These are phyloP conservation scores for Dromius quadrimaculatus DNA, from an alignment of 2,888 invertebrate genomes.

Conservation along the genomic window DNA sequence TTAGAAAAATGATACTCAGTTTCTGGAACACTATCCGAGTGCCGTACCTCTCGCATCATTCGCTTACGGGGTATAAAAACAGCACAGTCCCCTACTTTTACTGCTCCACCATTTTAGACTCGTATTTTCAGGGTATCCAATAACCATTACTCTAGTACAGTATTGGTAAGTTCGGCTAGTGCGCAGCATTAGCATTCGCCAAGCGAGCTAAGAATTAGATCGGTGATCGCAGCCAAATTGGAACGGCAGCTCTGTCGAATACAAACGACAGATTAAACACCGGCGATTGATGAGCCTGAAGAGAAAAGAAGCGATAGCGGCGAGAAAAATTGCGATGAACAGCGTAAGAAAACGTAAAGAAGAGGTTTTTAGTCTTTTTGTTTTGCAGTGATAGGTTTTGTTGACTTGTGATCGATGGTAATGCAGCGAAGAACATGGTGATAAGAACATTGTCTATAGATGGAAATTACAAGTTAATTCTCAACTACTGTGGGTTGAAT, in stretches of 20 bases:
- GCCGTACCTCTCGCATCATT: not conserved
- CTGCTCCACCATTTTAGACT: not conserved
- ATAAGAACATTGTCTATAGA: too few relatives aligned
- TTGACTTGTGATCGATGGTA: too few relatives aligned
- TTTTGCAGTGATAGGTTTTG: too few relatives aligned
- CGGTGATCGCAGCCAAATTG: constrained; percentile 61
- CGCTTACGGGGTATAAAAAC: not conserved
- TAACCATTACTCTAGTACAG: constrained; percentile 47
- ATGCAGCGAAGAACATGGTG: too few relatives aligned
- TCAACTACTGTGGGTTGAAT: too few relatives aligned
- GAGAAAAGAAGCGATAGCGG: constrained; percentile 11
- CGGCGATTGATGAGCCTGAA: constrained; percentile 45
- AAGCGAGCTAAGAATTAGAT: constrained; percentile 60
- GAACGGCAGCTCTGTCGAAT: constrained; percentile 57
- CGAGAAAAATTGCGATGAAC: not conserved
- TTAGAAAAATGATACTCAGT: too few relatives aligned
- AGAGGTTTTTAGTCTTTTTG: too few relatives aligned
- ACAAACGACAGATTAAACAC: constrained; percentile 60
- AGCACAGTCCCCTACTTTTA: not conserved
- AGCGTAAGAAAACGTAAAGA: too few relatives aligned
- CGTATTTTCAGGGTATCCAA: constrained; percentile 28
- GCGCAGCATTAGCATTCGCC: constrained; percentile 59
- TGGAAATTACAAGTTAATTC: too few relatives aligned
- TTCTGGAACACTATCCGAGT: too few relatives aligned
- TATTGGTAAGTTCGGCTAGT: not conserved